Percentiles rank a stretch among this genome's conserved stretches.
phyloP scores from a whole-genome alignment of 23 tunicate species.

The Halocynthia aurantium region DNA sequence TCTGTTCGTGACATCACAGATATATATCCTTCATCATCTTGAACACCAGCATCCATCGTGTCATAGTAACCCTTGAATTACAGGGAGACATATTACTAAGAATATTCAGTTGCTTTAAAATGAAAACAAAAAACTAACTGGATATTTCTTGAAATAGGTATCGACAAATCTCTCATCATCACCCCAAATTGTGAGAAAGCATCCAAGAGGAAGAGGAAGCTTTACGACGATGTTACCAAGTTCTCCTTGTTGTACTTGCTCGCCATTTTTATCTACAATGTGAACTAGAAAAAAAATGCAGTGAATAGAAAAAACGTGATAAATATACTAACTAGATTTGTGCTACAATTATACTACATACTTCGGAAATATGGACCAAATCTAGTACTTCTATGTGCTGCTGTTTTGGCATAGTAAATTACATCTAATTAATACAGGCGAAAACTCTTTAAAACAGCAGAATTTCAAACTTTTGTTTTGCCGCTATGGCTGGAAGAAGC shows the following conservation, averaged over 20 bases:
- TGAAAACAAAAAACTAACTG: background rate
- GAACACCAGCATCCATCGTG: conserved; percentile 96
- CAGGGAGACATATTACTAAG: background rate
- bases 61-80: conserved; percentile 81
- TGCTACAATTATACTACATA: background rate
- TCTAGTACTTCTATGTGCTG: too few relatives aligned
- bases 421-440: too few relatives aligned
- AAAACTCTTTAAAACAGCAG: too few relatives aligned
- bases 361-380: too few relatives aligned
- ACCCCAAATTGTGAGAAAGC: conserved; percentile 73
- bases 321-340: background rate
- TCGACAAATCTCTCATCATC: conserved; percentile 61
- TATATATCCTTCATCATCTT: conserved; percentile 81
- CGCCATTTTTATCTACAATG: conserved; percentile 75
- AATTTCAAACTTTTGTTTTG: too few relatives aligned
- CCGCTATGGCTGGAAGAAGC: too few relatives aligned
- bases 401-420: too few relatives aligned
- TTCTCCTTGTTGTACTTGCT: conserved; percentile 46
- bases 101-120: too few relatives aligned
- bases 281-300: conserved; percentile 41
- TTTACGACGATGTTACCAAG: conserved; percentile 83
- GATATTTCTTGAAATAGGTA: conserved; percentile 70
- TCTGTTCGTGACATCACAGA: conserved; percentile 99
- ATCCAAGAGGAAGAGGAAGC: conserved; percentile 79
- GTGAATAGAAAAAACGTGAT: background rate